Percentiles rank a stretch among this genome's conserved stretches.
Evolutionary conservation across 92 coral and sea anemone genomes (phyloP).

Genomic region (Chrysogorgia sp.): DNA sequence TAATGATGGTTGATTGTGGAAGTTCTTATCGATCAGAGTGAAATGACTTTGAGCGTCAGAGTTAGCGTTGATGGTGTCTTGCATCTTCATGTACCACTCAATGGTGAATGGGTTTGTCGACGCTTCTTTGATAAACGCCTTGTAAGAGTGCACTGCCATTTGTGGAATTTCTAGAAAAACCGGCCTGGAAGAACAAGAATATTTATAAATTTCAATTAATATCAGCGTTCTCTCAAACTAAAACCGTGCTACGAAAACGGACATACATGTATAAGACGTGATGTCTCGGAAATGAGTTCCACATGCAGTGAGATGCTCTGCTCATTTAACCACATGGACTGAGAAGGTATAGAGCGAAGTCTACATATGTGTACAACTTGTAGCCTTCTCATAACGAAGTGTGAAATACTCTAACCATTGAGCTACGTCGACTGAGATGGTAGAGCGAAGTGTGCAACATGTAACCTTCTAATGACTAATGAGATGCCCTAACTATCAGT

Average conservation of each 20-base stretch:
- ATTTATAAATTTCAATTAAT: not conserved
- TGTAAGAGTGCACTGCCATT: conserved; percentile 26
- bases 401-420: too few species aligned
- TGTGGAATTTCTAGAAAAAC: conserved; percentile 18
- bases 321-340: too few species aligned
- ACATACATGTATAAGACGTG: not conserved
- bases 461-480: too few species aligned
- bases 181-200: conserved; percentile 5
- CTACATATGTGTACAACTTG: too few species aligned
- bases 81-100: conserved; percentile 99
- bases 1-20: conserved; percentile 76
- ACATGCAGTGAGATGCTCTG: too few species aligned
- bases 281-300: not conserved
- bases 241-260: not conserved
- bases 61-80: conserved; percentile 90
- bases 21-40: conserved; percentile 83
- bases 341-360: too few species aligned
- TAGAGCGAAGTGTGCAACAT: too few species aligned
- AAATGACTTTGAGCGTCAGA: conserved; percentile 87
- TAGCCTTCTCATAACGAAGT: too few species aligned
- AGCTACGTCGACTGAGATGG: too few species aligned
- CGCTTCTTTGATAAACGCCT: conserved; percentile 82
- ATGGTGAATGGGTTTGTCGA: conserved; percentile 97
- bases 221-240: not conserved
- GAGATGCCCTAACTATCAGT: too few species aligned